Evolutionary conservation across 2,113 vertebrate species (phyloP).

Genomic region (Microcebus lehilahytsara): DNA sequence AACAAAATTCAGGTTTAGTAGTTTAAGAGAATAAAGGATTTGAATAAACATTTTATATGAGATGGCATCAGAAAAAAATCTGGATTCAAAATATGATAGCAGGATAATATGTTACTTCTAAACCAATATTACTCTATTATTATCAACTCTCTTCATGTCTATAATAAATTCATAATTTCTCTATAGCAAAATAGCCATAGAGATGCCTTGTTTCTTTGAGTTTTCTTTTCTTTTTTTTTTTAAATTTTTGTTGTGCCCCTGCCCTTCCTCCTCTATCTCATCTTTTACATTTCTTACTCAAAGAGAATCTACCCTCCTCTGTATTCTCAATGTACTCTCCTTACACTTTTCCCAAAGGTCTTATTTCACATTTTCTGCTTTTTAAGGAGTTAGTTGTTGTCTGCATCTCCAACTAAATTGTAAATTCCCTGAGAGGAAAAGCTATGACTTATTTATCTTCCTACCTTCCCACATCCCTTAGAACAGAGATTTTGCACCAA

Average conservation of each 20-base stretch:
- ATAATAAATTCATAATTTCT: background rate
- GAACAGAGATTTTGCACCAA: background rate
- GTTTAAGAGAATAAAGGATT: background rate
- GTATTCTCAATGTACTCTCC: background rate
- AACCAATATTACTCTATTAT: background rate
- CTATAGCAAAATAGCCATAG: background rate
- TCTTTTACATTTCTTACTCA: background rate
- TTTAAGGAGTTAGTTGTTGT: conserved; percentile 21
- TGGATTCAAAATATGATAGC: background rate
- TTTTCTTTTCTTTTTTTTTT: background rate
- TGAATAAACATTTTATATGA: background rate
- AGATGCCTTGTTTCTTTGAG: background rate
- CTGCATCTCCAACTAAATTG: background rate
- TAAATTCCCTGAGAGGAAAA: background rate
- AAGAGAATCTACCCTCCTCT: background rate
- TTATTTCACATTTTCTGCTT: background rate
- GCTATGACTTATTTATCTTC: background rate
- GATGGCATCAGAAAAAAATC: background rate
- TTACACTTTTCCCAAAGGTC: background rate
- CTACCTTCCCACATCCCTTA: background rate
- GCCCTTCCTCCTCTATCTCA: background rate
- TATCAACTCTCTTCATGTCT: background rate
- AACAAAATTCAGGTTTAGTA: background rate
- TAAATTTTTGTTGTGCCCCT: background rate
- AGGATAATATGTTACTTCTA: background rate